phyloP scores from a whole-genome alignment of 2,113 vertebrate genomes.

The Anguilla japonica region DNA sequence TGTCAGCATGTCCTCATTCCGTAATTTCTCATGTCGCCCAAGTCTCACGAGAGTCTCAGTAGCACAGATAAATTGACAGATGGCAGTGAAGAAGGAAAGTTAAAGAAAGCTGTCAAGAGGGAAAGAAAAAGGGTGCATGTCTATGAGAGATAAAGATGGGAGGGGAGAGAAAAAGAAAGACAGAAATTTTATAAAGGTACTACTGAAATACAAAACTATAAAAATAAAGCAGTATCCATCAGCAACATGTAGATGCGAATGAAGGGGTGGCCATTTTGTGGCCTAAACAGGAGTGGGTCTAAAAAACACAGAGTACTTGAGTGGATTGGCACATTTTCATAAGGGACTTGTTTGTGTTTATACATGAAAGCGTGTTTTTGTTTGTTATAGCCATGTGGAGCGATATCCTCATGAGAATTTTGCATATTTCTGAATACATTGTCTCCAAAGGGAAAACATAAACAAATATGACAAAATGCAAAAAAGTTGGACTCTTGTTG shows the following conservation, averaged over 20 bases:
- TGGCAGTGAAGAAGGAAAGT: neutral
- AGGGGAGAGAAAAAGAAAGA: neutral
- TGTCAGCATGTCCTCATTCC: constrained; percentile 5
- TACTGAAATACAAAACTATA: too few relatives aligned
- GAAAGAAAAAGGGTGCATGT: neutral
- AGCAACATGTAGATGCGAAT: neutral
- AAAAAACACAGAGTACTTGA: neutral
- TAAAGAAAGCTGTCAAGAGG: neutral
- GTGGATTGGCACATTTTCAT: neutral
- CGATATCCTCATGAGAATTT: neutral
- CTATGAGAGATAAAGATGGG: neutral
- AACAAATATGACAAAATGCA: neutral
- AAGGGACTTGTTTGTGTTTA: neutral
- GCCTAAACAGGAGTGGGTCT: neutral
- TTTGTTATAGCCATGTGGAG: neutral
- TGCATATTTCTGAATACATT: neutral
- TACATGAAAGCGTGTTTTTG: neutral
- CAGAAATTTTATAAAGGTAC: neutral
- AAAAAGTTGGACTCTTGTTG: neutral
- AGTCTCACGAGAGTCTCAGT: neutral
- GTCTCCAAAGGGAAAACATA: neutral
- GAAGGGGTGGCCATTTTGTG: neutral
- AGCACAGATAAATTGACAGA: constrained; percentile 5
- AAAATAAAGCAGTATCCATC: neutral
- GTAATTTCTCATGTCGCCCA: neutral